Conservation (phyloP, 2,797 vertebrate species). For the Bovichtus diacanthus region DNA sequence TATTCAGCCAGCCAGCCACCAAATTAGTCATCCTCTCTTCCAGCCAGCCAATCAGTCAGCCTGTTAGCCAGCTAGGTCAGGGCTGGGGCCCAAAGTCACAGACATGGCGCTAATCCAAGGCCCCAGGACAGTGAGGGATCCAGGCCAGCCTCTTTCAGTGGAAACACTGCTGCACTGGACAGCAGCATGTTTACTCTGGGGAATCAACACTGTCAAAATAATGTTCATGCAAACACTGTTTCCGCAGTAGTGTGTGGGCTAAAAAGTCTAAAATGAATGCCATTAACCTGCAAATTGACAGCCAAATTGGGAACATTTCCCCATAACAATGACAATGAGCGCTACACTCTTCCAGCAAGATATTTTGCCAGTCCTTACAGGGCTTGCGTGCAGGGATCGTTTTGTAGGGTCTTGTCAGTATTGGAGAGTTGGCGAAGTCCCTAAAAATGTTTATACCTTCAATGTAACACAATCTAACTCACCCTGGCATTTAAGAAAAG, state of each 20-base stretch:
- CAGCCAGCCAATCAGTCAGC: slow-evolving; percentile 46
- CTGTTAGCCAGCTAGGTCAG: slow-evolving; percentile 56
- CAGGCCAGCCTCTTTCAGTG: slow-evolving; percentile 21
- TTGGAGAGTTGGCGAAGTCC: background rate
- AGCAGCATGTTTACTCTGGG: background rate
- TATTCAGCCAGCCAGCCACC: slow-evolving; percentile 40
- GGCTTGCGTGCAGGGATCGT: background rate
- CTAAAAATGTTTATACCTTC: background rate
- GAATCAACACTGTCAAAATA: slow-evolving; percentile 7
- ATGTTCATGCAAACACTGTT: slow-evolving; percentile 10
- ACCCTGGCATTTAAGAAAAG: background rate
- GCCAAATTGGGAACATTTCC: no score
- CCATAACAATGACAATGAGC: no score
- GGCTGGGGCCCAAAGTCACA: slow-evolving; percentile 57
- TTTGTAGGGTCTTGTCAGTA: background rate
- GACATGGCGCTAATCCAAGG: slow-evolving; percentile 46
- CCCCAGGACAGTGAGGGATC: slow-evolving; percentile 31
- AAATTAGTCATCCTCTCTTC: slow-evolving; percentile 51
- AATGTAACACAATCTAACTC: background rate
- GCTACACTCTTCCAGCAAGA: background rate
- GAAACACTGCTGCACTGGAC: slow-evolving; percentile 25
- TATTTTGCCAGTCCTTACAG: background rate
- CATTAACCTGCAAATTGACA: slow-evolving; percentile 10
- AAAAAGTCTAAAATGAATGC: background rate
- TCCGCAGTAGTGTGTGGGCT: background rate